Evolutionary conservation across 2,888 invertebrate species (phyloP), one percentile per base, ranked within the genome.

Genomic region (Ypsolopha scabrella): DNA sequence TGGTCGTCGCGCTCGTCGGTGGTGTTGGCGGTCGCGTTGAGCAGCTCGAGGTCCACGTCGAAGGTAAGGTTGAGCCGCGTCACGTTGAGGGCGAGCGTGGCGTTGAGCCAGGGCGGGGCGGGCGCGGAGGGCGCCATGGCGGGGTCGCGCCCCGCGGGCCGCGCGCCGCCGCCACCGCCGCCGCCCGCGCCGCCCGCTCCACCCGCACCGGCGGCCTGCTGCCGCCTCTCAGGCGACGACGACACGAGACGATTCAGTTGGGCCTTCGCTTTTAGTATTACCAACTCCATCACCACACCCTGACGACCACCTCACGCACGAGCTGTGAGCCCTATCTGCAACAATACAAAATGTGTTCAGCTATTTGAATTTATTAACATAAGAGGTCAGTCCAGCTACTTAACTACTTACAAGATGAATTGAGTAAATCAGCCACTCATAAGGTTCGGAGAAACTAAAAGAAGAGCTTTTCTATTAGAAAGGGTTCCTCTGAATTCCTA

Each of bases 251-350:
- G 88, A 82, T 87, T 87, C 72, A 88, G 88, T 77, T 87, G 87
- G 78, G 88, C 85, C 87, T 86, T 82, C 67, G 87, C 87, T 81
- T 82, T 87, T 72, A 88, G 71, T 87, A 89, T 88, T 88, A 88
- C 88, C 81, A 88, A 79, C 86, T 88, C 88, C 88, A 87, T 87
- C 88, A 88, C 80, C 72, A 80, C 85, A 65, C 79, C 65, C 77
- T 76, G 63, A 60, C 60, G 58, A 61, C 61, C 64, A 65, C 73
- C 65, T 63, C 63, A 58, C 62, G 60, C 62, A 67, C 67, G 65
- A 72, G 65, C 70, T 66, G 67, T 61, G 59, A 60, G 62, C 62
- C 56, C 62, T 70, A 70, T 64, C 75, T 77, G 70, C 9, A 65
- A 71, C 59, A 59, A 62, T 50, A 41, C 3, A 6, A 43, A 44